These are phyloP conservation scores for Pollenia angustigena DNA, from an alignment of 2,888 invertebrate species.

Conservation along the genomic window DNA sequence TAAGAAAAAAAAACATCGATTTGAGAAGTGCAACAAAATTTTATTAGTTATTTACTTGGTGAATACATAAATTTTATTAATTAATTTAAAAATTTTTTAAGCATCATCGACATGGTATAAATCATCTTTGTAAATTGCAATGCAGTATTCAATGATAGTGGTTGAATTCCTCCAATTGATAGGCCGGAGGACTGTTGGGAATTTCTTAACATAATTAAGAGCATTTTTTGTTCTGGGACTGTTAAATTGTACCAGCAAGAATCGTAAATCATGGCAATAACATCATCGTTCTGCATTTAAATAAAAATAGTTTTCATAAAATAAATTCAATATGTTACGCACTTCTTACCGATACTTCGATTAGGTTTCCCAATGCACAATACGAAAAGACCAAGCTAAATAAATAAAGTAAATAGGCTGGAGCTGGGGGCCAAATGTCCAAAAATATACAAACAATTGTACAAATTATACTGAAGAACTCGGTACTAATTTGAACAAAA, in stretches of 20 bases:
- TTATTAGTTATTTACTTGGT: too few relatives aligned
- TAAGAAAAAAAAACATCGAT: too few relatives aligned
- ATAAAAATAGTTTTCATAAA: too few relatives aligned
- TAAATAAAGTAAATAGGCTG: slow-evolving; percentile 46
- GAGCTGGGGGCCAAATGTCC: slow-evolving; percentile 54
- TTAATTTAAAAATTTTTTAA: slow-evolving; percentile 60
- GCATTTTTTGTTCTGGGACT: slow-evolving; percentile 71
- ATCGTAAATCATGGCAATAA: slow-evolving; percentile 71
- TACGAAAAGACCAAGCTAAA: slow-evolving; percentile 43
- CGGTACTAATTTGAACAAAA: too few relatives aligned
- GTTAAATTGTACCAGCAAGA: too few relatives aligned
- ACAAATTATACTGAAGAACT: slow-evolving; percentile 37
- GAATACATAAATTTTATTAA: too few relatives aligned
- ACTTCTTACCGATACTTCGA: slow-evolving; percentile 47
- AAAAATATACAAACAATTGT: slow-evolving; percentile 60
- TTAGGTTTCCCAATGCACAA: slow-evolving; percentile 58
- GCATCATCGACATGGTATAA: slow-evolving; percentile 74
- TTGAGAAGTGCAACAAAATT: too few relatives aligned
- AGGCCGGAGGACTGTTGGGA: slow-evolving; percentile 72
- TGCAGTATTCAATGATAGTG: slow-evolving; percentile 75
- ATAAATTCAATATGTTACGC: too few relatives aligned
- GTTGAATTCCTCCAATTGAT: slow-evolving; percentile 74
- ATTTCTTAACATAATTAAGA: slow-evolving; percentile 76
- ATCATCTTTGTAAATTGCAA: too few relatives aligned
- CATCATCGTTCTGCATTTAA: slow-evolving; percentile 45